Conservation (phyloP, 2,113 vertebrate species). For the Microcebus jonahi region DNA sequence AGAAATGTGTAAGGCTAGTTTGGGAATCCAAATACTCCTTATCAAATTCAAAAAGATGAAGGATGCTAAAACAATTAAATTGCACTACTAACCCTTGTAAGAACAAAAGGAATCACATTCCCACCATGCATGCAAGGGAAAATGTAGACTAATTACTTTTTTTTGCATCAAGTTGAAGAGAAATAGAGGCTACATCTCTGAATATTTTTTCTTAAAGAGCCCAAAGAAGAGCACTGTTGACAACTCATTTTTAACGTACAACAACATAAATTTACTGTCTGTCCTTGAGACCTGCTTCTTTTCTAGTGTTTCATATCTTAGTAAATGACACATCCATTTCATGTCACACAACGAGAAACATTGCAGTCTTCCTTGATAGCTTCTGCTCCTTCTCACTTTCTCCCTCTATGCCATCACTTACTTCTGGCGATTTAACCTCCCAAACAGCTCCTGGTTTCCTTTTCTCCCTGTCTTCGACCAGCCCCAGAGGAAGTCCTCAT, state of each 20-base stretch:
- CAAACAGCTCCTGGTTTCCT: background rate
- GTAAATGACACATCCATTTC: conserved; percentile 28
- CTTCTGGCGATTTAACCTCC: background rate
- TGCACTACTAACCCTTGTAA: background rate
- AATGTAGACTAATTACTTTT: background rate
- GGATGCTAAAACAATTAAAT: background rate
- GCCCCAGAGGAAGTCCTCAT: background rate
- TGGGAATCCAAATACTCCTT: background rate
- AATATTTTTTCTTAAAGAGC: background rate
- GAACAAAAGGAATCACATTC: background rate
- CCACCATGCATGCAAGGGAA: background rate
- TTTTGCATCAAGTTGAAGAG: background rate
- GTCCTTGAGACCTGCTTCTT: background rate
- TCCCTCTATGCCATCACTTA: background rate
- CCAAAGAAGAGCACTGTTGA: background rate
- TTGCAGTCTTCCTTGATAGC: background rate
- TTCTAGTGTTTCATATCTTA: background rate
- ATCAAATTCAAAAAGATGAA: background rate
- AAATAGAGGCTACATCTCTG: background rate
- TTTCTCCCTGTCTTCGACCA: background rate
- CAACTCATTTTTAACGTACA: background rate
- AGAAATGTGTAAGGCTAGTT: background rate
- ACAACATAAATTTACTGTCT: background rate
- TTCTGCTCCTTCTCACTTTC: background rate
- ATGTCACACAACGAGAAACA: conserved; percentile 37